Base-by-base conservation (phyloP, 2,113 vertebrate genomes). In the Neogobius melanostomus region DNA sequence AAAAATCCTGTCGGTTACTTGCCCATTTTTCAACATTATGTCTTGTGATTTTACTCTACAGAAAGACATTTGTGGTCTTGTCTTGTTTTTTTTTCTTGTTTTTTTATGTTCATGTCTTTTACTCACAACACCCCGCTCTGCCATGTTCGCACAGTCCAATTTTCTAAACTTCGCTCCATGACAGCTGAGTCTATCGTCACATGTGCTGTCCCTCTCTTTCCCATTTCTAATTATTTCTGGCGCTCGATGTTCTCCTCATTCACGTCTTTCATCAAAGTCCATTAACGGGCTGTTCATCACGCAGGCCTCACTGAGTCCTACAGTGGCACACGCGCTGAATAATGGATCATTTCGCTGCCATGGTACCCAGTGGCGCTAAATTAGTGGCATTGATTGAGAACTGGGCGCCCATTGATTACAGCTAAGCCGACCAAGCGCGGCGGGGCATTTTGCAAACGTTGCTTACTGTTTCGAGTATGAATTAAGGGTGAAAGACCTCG, bases 321-420 rank as follows among this genome's bases (percentile, higher is more conserved):
- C 61, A 48, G 65, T 53, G 78, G 59, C 84, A 75, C 69, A 12
- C 8, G 42, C 57, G 53, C 69, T 80, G 84, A 84, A 83, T 80
- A 71, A 90, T 82, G 77, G 53, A 81, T 74, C 7, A 68, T 79
- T 76, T 75, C 49, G 77, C 61, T 46, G 14, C 3, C 11, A 59
- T 45, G 76, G 65, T 63, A 70, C 59, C 57, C 57, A 43, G 52
- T 64, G 54, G n/a, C 36, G 59, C 54, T 69, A 76, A 79, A 88
- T 88, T 80, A 79, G 68, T 17, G 74, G 49, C 81, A 76, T 48
- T 85, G 85, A 90, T 86, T 79, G 74, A 84, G 80, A 85, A 82
- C 71, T 75, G 71, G 36, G 68, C 80, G 68, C 79, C 53, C 64
- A 82, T 73, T 76, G 85, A 89, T 86, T 84, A 77, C 69, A 60